phyloP scores from a whole-genome alignment of 1,140 invertebrate genomes.

The Camponotus floridanus region DNA sequence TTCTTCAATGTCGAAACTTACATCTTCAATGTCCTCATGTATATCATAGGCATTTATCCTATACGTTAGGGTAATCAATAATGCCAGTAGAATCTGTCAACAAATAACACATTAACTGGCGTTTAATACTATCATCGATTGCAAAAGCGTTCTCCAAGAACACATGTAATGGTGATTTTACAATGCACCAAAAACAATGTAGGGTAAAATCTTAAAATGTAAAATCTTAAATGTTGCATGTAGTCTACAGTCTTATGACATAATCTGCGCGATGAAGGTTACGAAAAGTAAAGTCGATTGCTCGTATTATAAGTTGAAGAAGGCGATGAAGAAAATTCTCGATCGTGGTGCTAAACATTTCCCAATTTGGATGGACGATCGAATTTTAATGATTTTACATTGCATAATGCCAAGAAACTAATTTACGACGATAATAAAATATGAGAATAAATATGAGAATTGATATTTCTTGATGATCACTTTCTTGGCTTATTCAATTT shows the following conservation, averaged over 20 bases:
- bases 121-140: background rate
- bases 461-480: background rate
- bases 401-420: background rate
- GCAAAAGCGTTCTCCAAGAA: background rate
- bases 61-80: conserved; percentile 38
- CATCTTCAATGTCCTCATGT: no score
- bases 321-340: background rate
- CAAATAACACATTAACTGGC: conserved; percentile 14
- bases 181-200: background rate
- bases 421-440: background rate
- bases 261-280: conserved; percentile 22
- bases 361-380: background rate
- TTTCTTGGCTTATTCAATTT: no score
- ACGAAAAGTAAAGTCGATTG: background rate
- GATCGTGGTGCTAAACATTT: background rate
- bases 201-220: conserved; percentile 18
- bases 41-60: conserved; percentile 6
- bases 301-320: background rate
- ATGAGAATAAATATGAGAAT: conserved; percentile 16
- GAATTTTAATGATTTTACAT: background rate
- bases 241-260: conserved; percentile 20
- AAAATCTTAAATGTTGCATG: conserved; percentile 45
- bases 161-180: conserved; percentile 11
- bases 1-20: no score
- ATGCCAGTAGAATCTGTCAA: conserved; percentile 52